phyloP scores from a whole-genome alignment of 2,797 vertebrate genomes.

The Channallabes apus region DNA sequence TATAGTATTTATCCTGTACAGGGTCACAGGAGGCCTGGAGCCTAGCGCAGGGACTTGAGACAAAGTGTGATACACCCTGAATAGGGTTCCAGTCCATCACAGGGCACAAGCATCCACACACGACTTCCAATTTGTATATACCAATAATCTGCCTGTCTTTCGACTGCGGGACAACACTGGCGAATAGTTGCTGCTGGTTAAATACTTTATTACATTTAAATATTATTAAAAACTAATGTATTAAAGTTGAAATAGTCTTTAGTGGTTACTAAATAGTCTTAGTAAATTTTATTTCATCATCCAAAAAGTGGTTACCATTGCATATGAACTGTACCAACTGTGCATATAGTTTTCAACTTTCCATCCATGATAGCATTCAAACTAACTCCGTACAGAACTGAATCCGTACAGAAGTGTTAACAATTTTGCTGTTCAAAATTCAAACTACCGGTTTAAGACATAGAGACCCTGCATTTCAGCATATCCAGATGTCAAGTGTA shows the following conservation, averaged over 20 bases:
- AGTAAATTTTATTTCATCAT: not conserved
- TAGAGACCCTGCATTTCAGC: not conserved
- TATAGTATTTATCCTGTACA: too few species aligned
- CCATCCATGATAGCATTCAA: not conserved
- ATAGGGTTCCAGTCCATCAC: too few species aligned
- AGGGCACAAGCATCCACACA: too few species aligned
- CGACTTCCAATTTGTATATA: too few species aligned
- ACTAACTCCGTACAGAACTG: not conserved
- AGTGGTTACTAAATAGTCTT: not conserved
- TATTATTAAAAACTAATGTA: not conserved
- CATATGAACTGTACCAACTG: not conserved
- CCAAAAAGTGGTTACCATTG: not conserved
- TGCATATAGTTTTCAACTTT: not conserved
- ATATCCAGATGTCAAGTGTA: constrained; percentile 1
- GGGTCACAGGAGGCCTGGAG: too few species aligned
- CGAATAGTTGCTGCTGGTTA: too few species aligned
- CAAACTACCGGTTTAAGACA: not conserved
- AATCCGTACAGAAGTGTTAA: not conserved
- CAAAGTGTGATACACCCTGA: too few species aligned
- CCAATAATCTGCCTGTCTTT: too few species aligned
- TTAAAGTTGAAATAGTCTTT: not conserved
- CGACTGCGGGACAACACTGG: too few species aligned
- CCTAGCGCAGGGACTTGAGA: too few species aligned
- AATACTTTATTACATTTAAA: not conserved
- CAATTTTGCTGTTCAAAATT: not conserved